A percentile compares a stretch with the other conserved stretches of the same genome.
These are phyloP conservation scores for Scaptomyza montana DNA, from an alignment of 1,140 invertebrate species.

Conservation along the genomic window DNA sequence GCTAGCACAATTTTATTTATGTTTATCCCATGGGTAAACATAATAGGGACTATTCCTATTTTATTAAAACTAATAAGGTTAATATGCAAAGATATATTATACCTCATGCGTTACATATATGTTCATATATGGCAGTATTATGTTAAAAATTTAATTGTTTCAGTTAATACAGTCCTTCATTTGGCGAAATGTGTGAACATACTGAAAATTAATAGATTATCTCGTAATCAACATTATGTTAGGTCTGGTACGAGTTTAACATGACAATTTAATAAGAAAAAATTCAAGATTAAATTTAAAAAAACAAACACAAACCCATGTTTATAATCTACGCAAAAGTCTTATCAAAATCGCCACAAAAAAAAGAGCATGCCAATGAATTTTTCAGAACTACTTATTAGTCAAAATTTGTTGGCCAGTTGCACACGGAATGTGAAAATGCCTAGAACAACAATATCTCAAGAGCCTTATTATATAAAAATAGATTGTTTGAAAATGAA, in stretches of 20 bases:
- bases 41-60: too few relatives aligned
- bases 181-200: neutral
- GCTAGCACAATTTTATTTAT: too few relatives aligned
- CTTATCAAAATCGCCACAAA: constrained; percentile 11
- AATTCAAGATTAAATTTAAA: neutral
- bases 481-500: neutral
- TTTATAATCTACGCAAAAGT: neutral
- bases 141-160: too few relatives aligned
- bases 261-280: neutral
- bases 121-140: too few relatives aligned
- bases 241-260: neutral
- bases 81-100: too few relatives aligned
- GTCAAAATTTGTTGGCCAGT: constrained; percentile 3
- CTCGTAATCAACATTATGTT: neutral
- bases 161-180: too few relatives aligned
- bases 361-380: constrained; percentile 12
- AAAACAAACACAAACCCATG: neutral
- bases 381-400: constrained; percentile 16
- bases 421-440: neutral
- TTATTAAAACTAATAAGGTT: too few relatives aligned
- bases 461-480: neutral
- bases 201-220: neutral
- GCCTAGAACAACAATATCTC: neutral
- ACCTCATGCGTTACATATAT: too few relatives aligned
- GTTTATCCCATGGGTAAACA: too few relatives aligned